Evolutionary conservation across 2,888 invertebrate species (phyloP).

Genomic region (Galeopsomyia nigrocyanea): DNA sequence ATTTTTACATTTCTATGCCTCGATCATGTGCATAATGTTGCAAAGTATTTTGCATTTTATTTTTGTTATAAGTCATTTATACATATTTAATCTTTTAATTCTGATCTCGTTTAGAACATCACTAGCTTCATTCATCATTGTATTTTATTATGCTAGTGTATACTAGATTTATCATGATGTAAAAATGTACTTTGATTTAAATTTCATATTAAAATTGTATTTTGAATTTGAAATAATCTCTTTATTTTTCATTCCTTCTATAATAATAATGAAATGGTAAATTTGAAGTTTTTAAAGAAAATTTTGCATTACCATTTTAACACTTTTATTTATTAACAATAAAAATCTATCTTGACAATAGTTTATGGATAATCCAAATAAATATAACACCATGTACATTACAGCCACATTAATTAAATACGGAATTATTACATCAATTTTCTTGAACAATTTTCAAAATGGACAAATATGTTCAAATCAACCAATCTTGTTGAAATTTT

Average conservation of each 20-base stretch:
- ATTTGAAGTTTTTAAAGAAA: too few relatives aligned
- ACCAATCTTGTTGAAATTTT: not conserved
- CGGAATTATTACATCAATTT: too few relatives aligned
- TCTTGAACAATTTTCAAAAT: too few relatives aligned
- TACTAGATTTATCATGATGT: not conserved
- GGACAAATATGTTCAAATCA: too few relatives aligned
- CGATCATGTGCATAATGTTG: constrained; percentile 33
- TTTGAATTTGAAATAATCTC: constrained; percentile 41
- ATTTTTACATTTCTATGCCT: constrained; percentile 46
- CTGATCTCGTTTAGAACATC: constrained; percentile 42
- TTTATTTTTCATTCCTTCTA: constrained; percentile 20
- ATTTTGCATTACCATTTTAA: too few relatives aligned
- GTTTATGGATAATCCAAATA: too few relatives aligned
- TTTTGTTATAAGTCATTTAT: constrained; percentile 37
- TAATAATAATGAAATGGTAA: not conserved
- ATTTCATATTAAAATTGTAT: constrained; percentile 28
- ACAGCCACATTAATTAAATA: too few relatives aligned
- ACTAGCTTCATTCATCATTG: constrained; percentile 39
- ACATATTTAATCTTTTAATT: constrained; percentile 30
- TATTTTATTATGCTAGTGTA: constrained; percentile 41
- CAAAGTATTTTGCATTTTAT: constrained; percentile 23
- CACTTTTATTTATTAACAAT: too few relatives aligned
- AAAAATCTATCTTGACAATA: too few relatives aligned
- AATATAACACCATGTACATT: too few relatives aligned
- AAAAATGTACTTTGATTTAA: not conserved